phyloP scores from a whole-genome alignment of 2,888 invertebrate species.

The Cheilosia scutellata region DNA sequence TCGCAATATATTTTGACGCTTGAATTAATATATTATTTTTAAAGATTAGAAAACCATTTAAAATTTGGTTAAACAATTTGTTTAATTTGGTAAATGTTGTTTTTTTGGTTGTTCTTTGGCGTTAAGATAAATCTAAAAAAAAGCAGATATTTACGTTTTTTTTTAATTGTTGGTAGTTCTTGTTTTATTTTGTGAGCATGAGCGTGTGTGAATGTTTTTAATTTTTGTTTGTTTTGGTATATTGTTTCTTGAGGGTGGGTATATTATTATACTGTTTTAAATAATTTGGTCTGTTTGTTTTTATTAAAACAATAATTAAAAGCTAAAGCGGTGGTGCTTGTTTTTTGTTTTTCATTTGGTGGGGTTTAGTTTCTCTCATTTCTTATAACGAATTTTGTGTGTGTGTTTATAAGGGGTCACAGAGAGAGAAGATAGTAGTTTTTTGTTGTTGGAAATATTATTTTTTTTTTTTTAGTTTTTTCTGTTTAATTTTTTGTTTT shows the following conservation, averaged over 20 bases:
- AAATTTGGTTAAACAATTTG: conserved; percentile 15
- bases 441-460: conserved; percentile 44
- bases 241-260: conserved; percentile 13
- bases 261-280: conserved; percentile 35
- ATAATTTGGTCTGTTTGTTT: conserved; percentile 28
- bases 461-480: conserved; percentile 11
- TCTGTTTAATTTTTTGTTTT: background rate
- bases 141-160: conserved; percentile 32
- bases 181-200: conserved; percentile 82
- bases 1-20: background rate
- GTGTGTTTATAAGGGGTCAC: conserved; percentile 62
- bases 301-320: conserved; percentile 48
- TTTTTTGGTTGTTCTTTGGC: conserved; percentile 5
- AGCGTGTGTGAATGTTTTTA: conserved; percentile 84
- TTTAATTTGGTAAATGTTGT: background rate
- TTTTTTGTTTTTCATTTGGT: conserved; percentile 43
- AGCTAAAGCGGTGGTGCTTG: conserved; percentile 68
- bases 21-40: background rate
- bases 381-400: conserved; percentile 71
- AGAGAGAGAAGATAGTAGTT: conserved; percentile 74
- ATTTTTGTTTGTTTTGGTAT: conserved; percentile 26
- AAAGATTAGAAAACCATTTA: conserved; percentile 11
- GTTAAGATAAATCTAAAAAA: background rate
- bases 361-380: conserved; percentile 70
- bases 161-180: conserved; percentile 35